Evolutionary conservation across 2,113 vertebrate species (phyloP).

Genomic region (Megatriorchis doriae): DNA sequence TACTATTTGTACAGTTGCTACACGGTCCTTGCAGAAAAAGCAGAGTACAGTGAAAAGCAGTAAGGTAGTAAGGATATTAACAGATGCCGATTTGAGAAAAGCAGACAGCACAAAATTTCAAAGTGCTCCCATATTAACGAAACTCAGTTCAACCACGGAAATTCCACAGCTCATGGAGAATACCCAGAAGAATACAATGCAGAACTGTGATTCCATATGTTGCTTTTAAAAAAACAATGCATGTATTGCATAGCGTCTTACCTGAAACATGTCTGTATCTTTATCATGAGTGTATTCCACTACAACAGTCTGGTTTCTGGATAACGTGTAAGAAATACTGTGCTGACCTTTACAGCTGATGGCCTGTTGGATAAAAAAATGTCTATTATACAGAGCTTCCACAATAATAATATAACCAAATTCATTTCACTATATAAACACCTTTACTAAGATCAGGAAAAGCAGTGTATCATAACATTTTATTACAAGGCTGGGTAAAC

Average conservation of each 20-base stretch:
- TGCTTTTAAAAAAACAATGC: background rate
- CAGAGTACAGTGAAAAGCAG: background rate
- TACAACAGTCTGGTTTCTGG: conserved; percentile 94
- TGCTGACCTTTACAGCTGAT: conserved; percentile 95
- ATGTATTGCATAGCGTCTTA: conserved; percentile 52
- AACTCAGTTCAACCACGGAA: background rate
- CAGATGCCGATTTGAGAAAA: background rate
- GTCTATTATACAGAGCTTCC: background rate
- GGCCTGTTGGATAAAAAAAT: conserved; percentile 75
- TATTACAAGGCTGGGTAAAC: conserved; percentile 18
- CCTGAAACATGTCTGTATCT: conserved; percentile 99
- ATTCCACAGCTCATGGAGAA: background rate
- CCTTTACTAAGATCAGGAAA: background rate
- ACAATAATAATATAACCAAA: background rate
- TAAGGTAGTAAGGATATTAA: background rate
- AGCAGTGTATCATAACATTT: background rate
- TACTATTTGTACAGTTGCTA: background rate
- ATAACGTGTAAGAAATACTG: conserved; percentile 95
- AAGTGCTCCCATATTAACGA: background rate
- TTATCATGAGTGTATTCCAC: conserved; percentile 96
- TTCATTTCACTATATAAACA: background rate
- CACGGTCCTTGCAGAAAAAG: background rate
- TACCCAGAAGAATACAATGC: background rate
- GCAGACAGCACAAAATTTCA: background rate
- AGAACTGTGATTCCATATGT: background rate